Evolutionary conservation across 2,113 vertebrate genomes (phyloP).

Genomic region (Orcinus orca): DNA sequence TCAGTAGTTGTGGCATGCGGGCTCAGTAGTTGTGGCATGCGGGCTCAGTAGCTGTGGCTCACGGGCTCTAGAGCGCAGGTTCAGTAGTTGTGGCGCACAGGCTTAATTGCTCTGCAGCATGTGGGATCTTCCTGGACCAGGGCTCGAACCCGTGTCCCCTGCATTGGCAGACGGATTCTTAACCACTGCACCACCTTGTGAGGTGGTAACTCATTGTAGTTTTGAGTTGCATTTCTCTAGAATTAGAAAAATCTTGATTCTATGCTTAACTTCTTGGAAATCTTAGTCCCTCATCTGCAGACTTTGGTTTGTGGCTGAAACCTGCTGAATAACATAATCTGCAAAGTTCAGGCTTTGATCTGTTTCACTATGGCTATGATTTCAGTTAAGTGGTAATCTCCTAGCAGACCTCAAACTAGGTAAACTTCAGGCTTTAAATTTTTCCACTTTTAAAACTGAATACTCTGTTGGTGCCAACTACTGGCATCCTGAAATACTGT

Average conservation of each 20-base stretch:
- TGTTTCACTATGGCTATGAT: constrained; percentile 70
- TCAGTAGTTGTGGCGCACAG: no score
- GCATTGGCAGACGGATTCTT: no score
- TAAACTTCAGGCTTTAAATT: constrained; percentile 24
- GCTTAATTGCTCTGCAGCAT: no score
- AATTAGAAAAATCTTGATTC: constrained; percentile 73
- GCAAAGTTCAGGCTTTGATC: constrained; percentile 70
- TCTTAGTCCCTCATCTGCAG: constrained; percentile 58
- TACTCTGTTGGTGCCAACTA: not conserved
- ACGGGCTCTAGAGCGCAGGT: no score
- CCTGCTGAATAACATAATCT: constrained; percentile 70
- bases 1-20: no score
- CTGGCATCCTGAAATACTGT: not conserved
- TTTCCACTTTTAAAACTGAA: not conserved
- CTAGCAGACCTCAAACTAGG: constrained; percentile 56
- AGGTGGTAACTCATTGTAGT: no score
- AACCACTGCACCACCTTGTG: no score
- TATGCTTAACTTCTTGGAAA: constrained; percentile 74
- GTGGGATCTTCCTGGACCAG: no score
- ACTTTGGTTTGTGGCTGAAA: constrained; percentile 69
- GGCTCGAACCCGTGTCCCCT: no score
- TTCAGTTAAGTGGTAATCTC: constrained; percentile 66
- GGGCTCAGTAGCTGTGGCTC: no score
- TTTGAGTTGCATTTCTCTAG: not conserved
- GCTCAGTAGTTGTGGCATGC: no score